These are phyloP conservation scores for Triops cancriformis DNA, from an alignment of 1,140 invertebrate genomes.

Conservation along the genomic window DNA sequence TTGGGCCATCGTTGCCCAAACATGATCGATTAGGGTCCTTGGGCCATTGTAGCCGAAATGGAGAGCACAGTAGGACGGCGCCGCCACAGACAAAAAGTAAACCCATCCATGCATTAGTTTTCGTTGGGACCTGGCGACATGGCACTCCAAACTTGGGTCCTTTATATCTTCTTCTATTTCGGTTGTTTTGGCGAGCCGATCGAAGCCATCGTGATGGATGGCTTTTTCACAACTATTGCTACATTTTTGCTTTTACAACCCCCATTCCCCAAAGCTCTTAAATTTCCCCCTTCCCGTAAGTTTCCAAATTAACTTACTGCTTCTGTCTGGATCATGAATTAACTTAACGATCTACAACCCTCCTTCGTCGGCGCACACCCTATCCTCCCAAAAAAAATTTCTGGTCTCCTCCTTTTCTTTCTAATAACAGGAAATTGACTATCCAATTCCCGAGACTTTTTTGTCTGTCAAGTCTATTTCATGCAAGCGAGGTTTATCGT, in stretches of 20 bases:
- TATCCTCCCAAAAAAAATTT: background rate
- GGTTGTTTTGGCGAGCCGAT: background rate
- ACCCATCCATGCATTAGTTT: background rate
- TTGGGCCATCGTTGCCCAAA: background rate
- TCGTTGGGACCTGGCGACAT: background rate
- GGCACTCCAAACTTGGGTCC: background rate
- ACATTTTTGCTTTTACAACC: background rate
- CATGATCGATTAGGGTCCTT: background rate
- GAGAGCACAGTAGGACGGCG: slow-evolving; percentile 11
- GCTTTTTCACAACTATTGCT: background rate
- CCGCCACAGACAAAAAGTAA: background rate
- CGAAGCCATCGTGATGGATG: background rate
- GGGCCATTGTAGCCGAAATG: background rate
- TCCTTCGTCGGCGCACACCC: background rate
- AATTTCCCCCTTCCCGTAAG: background rate
- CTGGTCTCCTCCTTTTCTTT: background rate
- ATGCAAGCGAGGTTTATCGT: background rate
- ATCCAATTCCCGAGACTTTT: background rate
- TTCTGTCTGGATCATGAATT: slow-evolving; percentile 2
- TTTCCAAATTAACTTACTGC: background rate
- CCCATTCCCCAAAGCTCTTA: background rate
- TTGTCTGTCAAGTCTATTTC: background rate
- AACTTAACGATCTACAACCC: background rate
- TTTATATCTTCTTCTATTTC: background rate
- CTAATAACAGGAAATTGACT: background rate